Percentiles rank a stretch among this genome's conserved stretches.
These are phyloP conservation scores for Drosophila anceps DNA, from an alignment of 2,888 invertebrate species.

Conservation along the genomic window DNA sequence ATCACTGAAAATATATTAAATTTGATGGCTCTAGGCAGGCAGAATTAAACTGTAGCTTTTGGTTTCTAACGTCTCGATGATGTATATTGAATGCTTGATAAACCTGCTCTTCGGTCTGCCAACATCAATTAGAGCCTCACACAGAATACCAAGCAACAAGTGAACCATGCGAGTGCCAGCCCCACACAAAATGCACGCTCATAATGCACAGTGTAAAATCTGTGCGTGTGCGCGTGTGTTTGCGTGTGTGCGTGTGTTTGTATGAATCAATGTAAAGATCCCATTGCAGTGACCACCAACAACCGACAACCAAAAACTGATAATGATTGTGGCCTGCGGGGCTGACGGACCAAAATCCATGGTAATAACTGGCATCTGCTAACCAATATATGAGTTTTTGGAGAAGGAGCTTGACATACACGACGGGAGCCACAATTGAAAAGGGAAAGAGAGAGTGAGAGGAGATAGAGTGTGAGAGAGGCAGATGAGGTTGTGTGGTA, in stretches of 20 bases:
- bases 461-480: not conserved
- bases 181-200: constrained; percentile 35
- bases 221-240: not conserved
- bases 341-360: constrained; percentile 57
- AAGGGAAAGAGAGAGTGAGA: not conserved
- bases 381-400: constrained; percentile 64
- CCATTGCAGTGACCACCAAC: constrained; percentile 41
- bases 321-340: constrained; percentile 79
- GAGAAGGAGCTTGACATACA: constrained; percentile 12
- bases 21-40: not conserved
- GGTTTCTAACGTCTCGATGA: not conserved
- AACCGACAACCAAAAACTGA: constrained; percentile 69
- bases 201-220: constrained; percentile 45
- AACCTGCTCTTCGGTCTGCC: constrained; percentile 43
- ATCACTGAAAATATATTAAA: constrained; percentile 2
- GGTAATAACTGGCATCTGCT: constrained; percentile 75
- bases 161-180: constrained; percentile 37
- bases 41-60: not conserved
- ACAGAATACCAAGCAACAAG: constrained; percentile 53
- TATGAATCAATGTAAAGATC: constrained; percentile 32
- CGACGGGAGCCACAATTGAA: constrained; percentile 5
- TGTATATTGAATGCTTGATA: constrained; percentile 51
- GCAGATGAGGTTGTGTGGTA: constrained; percentile 4
- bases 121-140: constrained; percentile 49
- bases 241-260: constrained; percentile 1